Evolutionary conservation across 2,113 vertebrate species (phyloP).

Genomic region (Esox niger): DNA sequence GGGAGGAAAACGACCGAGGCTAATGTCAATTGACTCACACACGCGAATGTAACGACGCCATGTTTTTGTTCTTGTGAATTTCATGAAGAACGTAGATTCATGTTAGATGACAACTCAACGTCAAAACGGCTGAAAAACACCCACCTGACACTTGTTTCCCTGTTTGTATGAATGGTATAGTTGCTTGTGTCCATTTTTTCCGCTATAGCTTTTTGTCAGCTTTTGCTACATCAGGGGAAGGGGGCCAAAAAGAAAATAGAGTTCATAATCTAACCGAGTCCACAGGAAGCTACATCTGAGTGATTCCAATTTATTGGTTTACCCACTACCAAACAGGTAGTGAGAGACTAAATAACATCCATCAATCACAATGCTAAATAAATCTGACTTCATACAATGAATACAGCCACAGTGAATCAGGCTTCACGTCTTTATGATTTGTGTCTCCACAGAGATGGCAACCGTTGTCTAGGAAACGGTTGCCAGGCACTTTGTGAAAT

Average conservation of each 20-base stretch:
- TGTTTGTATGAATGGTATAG: slow-evolving; percentile 62
- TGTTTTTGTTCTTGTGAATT: too few species aligned
- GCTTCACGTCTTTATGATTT: neutral
- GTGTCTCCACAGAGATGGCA: neutral
- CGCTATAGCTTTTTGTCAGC: slow-evolving; percentile 41
- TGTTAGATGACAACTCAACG: too few species aligned
- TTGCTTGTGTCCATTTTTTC: slow-evolving; percentile 57
- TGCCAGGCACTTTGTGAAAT: neutral
- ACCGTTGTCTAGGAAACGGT: neutral
- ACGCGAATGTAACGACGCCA: too few species aligned
- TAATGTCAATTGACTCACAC: neutral
- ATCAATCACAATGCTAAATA: neutral
- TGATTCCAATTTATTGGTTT: too few species aligned
- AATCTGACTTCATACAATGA: neutral
- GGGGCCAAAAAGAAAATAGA: neutral
- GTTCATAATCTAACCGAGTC: neutral
- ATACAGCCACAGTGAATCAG: neutral
- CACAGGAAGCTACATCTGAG: too few species aligned
- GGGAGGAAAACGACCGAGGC: neutral
- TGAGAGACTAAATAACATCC: neutral
- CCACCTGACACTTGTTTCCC: slow-evolving; percentile 55
- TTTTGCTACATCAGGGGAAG: slow-evolving; percentile 27
- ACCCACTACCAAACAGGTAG: too few species aligned
- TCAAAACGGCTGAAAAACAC: too few species aligned
- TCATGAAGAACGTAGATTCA: too few species aligned